These are phyloP conservation scores for Zaprionus capensis DNA, from an alignment of 1,140 invertebrate species.

Conservation along the genomic window DNA sequence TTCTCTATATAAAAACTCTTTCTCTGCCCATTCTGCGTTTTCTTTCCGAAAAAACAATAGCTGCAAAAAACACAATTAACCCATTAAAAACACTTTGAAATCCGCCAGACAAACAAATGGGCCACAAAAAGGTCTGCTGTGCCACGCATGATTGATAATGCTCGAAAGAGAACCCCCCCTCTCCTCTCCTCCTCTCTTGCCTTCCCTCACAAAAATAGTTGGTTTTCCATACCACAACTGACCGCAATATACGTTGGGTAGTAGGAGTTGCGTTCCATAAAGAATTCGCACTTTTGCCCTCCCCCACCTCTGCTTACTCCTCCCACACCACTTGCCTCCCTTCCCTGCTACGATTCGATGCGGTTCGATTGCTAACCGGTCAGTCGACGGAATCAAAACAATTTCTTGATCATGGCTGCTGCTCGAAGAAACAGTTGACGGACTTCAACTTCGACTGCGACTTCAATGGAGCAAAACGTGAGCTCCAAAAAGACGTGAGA, in stretches of 20 bases:
- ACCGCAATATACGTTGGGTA: constrained; percentile 30
- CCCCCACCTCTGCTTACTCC: constrained; percentile 6
- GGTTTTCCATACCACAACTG: constrained; percentile 10
- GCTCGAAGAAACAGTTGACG: constrained; percentile 47
- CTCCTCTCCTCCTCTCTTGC: background rate
- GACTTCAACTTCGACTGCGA: background rate
- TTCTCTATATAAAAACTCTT: background rate
- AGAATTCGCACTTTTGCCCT: constrained; percentile 61
- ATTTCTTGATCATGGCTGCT: constrained; percentile 58
- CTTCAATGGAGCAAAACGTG: constrained; percentile 77
- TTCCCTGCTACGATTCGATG: constrained; percentile 37
- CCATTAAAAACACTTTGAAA: constrained; percentile 45
- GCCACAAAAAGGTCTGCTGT: constrained; percentile 43
- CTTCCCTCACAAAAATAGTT: constrained; percentile 13
- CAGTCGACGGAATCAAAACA: constrained; percentile 70
- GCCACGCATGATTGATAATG: constrained; percentile 48
- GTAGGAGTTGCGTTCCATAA: constrained; percentile 8
- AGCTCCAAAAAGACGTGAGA: constrained; percentile 70
- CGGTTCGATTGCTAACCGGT: constrained; percentile 71
- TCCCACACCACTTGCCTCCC: background rate
- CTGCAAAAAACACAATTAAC: constrained; percentile 32
- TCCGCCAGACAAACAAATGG: constrained; percentile 25
- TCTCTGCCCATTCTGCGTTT: background rate
- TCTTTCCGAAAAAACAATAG: background rate
- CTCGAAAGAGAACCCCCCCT: background rate